These are phyloP conservation scores for Dione juno DNA, from an alignment of 2,888 invertebrate genomes.

Conservation along the genomic window DNA sequence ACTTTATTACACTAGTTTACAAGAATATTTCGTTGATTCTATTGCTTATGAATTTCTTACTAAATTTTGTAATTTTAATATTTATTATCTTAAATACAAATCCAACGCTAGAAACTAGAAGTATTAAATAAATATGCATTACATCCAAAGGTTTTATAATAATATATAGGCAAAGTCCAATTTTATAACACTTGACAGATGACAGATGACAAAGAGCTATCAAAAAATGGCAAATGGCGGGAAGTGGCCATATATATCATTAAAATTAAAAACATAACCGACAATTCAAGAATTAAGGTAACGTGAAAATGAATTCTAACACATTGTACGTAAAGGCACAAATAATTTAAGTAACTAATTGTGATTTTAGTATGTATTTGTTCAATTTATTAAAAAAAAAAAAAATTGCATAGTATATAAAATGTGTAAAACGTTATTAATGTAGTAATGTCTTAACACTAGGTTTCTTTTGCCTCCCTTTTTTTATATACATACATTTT, in stretches of 20 bases:
- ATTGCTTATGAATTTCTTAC: conserved; percentile 59
- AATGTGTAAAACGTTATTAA: too few relatives aligned
- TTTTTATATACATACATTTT: too few relatives aligned
- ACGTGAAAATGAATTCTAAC: conserved; percentile 39
- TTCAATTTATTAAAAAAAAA: not conserved
- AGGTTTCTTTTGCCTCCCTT: too few relatives aligned
- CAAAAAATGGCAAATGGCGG: conserved; percentile 2
- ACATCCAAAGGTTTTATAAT: conserved; percentile 32
- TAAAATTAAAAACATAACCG: not conserved
- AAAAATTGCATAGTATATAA: too few relatives aligned
- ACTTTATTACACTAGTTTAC: conserved; percentile 30
- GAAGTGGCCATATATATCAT: not conserved
- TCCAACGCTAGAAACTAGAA: conserved; percentile 28
- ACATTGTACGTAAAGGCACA: conserved; percentile 64
- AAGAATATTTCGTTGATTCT: conserved; percentile 48
- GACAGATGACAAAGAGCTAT: not conserved
- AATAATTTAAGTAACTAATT: conserved; percentile 72
- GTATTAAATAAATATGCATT: conserved; percentile 35
- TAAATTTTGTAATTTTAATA: not conserved
- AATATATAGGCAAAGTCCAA: conserved; percentile 10
- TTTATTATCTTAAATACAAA: not conserved
- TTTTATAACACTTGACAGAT: conserved; percentile 5
- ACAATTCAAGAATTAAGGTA: conserved; percentile 39
- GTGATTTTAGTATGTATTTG: conserved; percentile 8
- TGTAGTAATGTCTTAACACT: too few relatives aligned